Evolutionary conservation across 37 sponge, comb jelly and placozoan genomes (phyloP), one percentile per base, ranked within the genome.

Genomic region (Beroe ovata): DNA sequence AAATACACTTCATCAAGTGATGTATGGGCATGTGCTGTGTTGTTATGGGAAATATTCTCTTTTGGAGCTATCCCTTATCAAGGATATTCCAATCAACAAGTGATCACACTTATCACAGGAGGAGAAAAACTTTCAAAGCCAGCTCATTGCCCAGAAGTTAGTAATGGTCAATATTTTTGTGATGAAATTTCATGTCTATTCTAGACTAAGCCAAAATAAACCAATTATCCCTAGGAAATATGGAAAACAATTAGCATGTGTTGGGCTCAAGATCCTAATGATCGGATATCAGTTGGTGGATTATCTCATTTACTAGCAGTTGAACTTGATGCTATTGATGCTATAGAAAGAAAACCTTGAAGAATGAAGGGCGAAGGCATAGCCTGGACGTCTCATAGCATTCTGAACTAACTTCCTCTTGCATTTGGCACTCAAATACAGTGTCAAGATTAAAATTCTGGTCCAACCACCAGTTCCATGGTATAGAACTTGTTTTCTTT

Each of bases 21-120:
- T 77, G 84, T 77, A 22, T 77, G 84, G 84, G 35, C 84, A 8
- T 77, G 35, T 77, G 84, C 36, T 26, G 84, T 77, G 18, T 23
- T 77, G 26, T 11, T 77, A n/a, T 77, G 84, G 84, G 84, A 77
- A 40, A 40, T 77, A 32, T 77, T 77, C 84, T 77, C 84, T 6
- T 77, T 77, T 42, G 84, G 84, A 8, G 84, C 84, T 4, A 40
- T 42, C 6, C 84, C 84, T 40, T 77, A 77, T 41, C n/a, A 21
- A 16, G 28, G 28, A 6, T 36, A 77, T 23, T 42, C 54, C 6
- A 77, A 77, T 25, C 84, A 37, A 25, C 54, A 77, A 39, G 84
- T 42, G 8, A 77, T 77, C 8, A 54, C 41, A 3, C 41, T 40
- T 77, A 29, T 77, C 26, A 42, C 20, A 6, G 11, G 28, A 25